These are phyloP conservation scores for Tolmerus cingulatus DNA, from an alignment of 2,888 invertebrate genomes.

Conservation along the genomic window DNA sequence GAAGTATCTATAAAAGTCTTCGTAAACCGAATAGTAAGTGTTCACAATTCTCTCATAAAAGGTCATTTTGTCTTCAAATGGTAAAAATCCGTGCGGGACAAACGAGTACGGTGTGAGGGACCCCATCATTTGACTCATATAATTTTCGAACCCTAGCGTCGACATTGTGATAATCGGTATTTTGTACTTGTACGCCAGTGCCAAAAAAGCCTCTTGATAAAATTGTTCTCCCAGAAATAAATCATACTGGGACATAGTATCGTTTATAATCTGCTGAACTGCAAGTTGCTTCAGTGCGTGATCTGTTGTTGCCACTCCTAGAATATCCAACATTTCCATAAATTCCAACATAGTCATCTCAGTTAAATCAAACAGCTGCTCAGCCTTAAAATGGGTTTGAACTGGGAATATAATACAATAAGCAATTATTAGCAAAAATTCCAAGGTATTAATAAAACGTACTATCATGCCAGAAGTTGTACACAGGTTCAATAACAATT, in stretches of 20 bases:
- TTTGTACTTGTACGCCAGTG: conserved; percentile 60
- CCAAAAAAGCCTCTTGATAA: conserved; percentile 63
- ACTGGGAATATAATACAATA: conserved; percentile 52
- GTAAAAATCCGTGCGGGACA: conserved; percentile 64
- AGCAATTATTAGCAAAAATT: neutral
- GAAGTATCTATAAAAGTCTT: conserved; percentile 56
- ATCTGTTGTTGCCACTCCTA: conserved; percentile 57
- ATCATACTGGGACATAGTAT: conserved; percentile 60
- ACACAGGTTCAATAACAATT: conserved; percentile 59
- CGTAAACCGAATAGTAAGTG: conserved; percentile 59
- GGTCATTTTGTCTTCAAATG: conserved; percentile 64
- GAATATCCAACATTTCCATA: conserved; percentile 57
- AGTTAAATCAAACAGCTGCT: conserved; percentile 58
- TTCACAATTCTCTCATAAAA: conserved; percentile 67
- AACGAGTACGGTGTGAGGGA: conserved; percentile 65
- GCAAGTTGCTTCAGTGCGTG: conserved; percentile 58
- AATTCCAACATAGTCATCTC: conserved; percentile 54
- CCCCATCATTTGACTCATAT: conserved; percentile 64
- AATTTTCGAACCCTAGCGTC: conserved; percentile 63
- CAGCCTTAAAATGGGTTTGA: conserved; percentile 54
- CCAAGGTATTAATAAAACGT: neutral
- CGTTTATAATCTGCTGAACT: conserved; percentile 58
- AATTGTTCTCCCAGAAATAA: conserved; percentile 63
- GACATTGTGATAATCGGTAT: conserved; percentile 62
- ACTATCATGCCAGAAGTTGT: conserved; percentile 59